Conservation (phyloP, 1,140 invertebrate species). For the Tachypleus tridentatus region DNA sequence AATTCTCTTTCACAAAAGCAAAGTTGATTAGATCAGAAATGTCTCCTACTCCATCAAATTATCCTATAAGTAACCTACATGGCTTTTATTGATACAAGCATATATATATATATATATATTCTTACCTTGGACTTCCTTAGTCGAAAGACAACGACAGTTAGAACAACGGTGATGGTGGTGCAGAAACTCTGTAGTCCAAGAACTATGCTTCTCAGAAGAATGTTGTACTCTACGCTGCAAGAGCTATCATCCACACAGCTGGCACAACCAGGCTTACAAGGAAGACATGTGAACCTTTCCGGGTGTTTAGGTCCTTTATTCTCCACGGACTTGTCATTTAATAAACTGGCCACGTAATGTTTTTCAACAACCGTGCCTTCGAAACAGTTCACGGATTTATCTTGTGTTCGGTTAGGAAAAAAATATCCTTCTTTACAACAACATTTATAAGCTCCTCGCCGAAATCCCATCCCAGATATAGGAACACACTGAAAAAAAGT, state of each 20-base stretch:
- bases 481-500: slow-evolving; percentile 59
- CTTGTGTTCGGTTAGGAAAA: slow-evolving; percentile 39
- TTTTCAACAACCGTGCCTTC: slow-evolving; percentile 29
- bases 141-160: slow-evolving; percentile 56
- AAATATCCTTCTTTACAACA: slow-evolving; percentile 79
- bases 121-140: slow-evolving; percentile 62
- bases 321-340: slow-evolving; percentile 7
- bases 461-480: slow-evolving; percentile 74
- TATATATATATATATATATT: too few species aligned
- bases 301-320: slow-evolving; percentile 13
- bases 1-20: too few species aligned
- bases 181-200: slow-evolving; percentile 56
- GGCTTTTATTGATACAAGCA: too few species aligned
- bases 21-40: too few species aligned
- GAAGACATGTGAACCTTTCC: slow-evolving; percentile 40
- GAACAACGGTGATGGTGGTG: slow-evolving; percentile 53
- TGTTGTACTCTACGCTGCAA: slow-evolving; percentile 43
- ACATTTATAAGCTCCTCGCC: slow-evolving; percentile 85
- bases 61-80: too few species aligned
- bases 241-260: slow-evolving; percentile 40
- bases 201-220: slow-evolving; percentile 48
- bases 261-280: slow-evolving; percentile 43
- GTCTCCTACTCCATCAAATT: too few species aligned
- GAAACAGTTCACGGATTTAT: slow-evolving; percentile 22
- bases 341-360: slow-evolving; percentile 20